These are phyloP conservation scores for Aphelinus atriplicis DNA, from an alignment of 1,140 invertebrate genomes.

Conservation along the genomic window DNA sequence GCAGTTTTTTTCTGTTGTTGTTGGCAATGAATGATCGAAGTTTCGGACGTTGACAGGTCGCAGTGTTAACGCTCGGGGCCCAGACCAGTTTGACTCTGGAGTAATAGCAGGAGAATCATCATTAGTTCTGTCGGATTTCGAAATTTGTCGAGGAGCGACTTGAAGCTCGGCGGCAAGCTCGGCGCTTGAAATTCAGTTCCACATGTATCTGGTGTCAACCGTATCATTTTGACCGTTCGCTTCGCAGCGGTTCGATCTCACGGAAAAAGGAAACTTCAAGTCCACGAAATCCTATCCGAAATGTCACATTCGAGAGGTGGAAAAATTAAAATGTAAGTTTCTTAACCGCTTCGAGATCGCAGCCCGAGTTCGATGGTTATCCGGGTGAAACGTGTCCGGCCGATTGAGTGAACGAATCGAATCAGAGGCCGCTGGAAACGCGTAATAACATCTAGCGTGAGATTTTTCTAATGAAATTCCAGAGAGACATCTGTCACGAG, in stretches of 20 bases:
- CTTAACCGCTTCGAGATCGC: not conserved
- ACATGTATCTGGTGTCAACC: no score
- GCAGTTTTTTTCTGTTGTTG: no score
- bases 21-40: no score
- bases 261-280: not conserved
- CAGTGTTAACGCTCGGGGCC: no score
- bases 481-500: slow-evolving; percentile 32
- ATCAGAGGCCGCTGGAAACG: not conserved
- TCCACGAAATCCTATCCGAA: not conserved
- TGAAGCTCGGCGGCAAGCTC: no score
- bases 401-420: slow-evolving; percentile 5
- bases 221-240: no score
- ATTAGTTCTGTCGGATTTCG: no score
- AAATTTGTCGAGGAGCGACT: no score
- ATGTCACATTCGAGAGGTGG: not conserved
- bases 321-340: slow-evolving; percentile 2
- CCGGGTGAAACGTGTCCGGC: not conserved
- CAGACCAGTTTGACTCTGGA: no score
- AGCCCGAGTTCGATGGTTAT: slow-evolving; percentile 31
- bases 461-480: slow-evolving; percentile 31
- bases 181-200: no score
- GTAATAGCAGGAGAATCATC: no score
- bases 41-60: no score
- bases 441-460: not conserved
- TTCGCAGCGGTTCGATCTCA: not conserved